Percentiles rank a stretch among this genome's conserved stretches.
Evolutionary conservation across 53 echinoderm and acorn worm genomes (phyloP).

Genomic region (Echinarachnius parma): DNA sequence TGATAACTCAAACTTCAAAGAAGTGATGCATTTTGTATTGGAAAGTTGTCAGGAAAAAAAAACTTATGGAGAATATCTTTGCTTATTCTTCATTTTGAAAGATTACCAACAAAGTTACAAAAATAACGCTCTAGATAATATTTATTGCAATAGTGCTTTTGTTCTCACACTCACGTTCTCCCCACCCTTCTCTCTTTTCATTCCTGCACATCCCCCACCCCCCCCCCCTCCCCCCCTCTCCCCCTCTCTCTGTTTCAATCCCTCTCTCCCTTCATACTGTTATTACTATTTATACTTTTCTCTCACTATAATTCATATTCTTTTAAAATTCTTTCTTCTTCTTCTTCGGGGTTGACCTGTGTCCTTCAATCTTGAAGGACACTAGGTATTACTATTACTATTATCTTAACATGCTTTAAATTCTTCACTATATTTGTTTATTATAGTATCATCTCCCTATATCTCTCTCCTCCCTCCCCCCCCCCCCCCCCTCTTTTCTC

Average conservation of each 20-base stretch:
- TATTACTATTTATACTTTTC: background rate
- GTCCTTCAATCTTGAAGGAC: background rate
- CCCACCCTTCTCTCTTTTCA: background rate
- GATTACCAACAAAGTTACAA: too few relatives aligned
- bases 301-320: background rate
- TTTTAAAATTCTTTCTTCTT: background rate
- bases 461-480: background rate
- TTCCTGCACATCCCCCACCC: background rate
- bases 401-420: too few relatives aligned
- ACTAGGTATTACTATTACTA: too few relatives aligned
- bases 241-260: background rate
- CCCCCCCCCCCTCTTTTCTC: background rate
- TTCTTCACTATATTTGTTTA: too few relatives aligned
- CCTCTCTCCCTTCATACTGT: background rate
- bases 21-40: too few relatives aligned
- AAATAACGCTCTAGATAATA: too few relatives aligned
- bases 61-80: too few relatives aligned
- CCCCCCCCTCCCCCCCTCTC: conserved; percentile 2
- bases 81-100: too few relatives aligned
- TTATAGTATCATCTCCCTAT: too few relatives aligned
- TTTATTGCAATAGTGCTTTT: too few relatives aligned
- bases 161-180: background rate
- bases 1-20: too few relatives aligned
- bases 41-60: too few relatives aligned
- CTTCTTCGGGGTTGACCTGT: background rate